Evolutionary conservation across 2,888 invertebrate species (phyloP).

Genomic region (Himalopsyche japonica): DNA sequence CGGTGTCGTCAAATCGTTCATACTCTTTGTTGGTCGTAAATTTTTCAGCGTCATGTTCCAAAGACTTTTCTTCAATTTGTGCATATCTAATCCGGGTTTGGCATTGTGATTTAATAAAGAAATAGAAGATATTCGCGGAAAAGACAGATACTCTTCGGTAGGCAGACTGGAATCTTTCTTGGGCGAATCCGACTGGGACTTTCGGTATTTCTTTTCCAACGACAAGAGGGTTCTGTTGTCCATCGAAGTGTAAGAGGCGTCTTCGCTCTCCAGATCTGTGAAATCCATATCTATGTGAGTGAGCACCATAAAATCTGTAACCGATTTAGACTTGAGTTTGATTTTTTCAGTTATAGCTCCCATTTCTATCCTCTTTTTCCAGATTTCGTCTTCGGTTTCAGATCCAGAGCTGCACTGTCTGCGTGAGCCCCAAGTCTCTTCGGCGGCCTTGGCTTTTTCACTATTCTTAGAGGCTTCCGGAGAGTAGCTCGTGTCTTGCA

Average conservation of each 20-base stretch:
- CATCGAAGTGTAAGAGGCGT: conserved; percentile 34
- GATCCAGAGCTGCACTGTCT: conserved; percentile 56
- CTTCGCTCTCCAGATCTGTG: conserved; percentile 62
- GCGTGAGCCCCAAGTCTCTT: conserved; percentile 35
- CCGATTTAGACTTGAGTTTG: conserved; percentile 67
- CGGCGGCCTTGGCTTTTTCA: conserved; percentile 3
- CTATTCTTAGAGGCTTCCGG: conserved; percentile 16
- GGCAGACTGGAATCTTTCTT: conserved; percentile 45
- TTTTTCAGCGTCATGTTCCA: conserved; percentile 23
- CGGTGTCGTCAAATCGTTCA: conserved; percentile 20
- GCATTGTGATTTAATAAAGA: conserved; percentile 11
- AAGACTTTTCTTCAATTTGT: conserved; percentile 29
- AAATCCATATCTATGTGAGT: conserved; percentile 64
- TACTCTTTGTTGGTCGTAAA: conserved; percentile 31
- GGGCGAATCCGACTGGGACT: conserved; percentile 20
- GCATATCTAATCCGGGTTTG: conserved; percentile 31
- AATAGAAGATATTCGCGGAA: conserved; percentile 49
- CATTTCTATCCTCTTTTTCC: conserved; percentile 63
- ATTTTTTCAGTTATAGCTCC: conserved; percentile 66
- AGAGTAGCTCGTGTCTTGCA: conserved; percentile 39
- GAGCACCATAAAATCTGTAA: conserved; percentile 68
- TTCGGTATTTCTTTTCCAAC: conserved; percentile 10
- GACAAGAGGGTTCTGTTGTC: conserved; percentile 26
- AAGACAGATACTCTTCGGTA: conserved; percentile 54
- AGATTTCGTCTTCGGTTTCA: conserved; percentile 67